Base-by-base conservation (phyloP, 2,888 invertebrate genomes). In the Acronicta alni region DNA sequence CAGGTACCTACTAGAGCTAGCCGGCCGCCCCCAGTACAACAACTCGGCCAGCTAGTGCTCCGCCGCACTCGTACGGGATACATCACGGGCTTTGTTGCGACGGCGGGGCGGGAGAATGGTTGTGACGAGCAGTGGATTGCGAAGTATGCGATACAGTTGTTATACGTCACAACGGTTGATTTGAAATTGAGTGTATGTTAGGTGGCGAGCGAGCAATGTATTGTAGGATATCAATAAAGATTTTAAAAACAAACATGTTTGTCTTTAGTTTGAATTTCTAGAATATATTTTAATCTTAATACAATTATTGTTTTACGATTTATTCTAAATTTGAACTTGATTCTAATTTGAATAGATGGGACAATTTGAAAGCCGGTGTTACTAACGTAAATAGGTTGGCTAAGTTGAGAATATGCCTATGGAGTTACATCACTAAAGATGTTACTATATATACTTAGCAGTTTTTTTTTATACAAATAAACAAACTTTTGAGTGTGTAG, bases 1-100 rank as follows among this genome's bases (percentile, higher is more conserved):
- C 94, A 96, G 98, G 57, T 98, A 98, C 87, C 95, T 99, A 48
- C 92, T 99, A 65, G 98, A 98, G 88, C 93, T 98, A 83, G 98
- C 98, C 2, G 98, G 98, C 14, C 94, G 97, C 23, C 96, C 96
- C 55, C 97, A 97, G 82, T 97, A 97, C 89, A 97, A 97, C 89
- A 96, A 96, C 88, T 95, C 95, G 4, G 95, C 95, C 81, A 95
- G 92, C 83, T 95, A 95, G 86, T 73, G 23, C n/a, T 2, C 43
- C n/a, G 23, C 15, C 16, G 49, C 20, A 4, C 18, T 26, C 23
- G n/a, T 35, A 20, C n/a, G 35, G 37, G 26, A n/a, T 17, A n/a
- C 46, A 15, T 32, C 16, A 20, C 43, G 38, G 44, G 23, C 45
- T 10, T 26, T 6, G 9, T n/a, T 9, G 9, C 5, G 4, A 14